phyloP scores from a whole-genome alignment of 2,888 invertebrate genomes.

The Heterodera filipjevi region DNA sequence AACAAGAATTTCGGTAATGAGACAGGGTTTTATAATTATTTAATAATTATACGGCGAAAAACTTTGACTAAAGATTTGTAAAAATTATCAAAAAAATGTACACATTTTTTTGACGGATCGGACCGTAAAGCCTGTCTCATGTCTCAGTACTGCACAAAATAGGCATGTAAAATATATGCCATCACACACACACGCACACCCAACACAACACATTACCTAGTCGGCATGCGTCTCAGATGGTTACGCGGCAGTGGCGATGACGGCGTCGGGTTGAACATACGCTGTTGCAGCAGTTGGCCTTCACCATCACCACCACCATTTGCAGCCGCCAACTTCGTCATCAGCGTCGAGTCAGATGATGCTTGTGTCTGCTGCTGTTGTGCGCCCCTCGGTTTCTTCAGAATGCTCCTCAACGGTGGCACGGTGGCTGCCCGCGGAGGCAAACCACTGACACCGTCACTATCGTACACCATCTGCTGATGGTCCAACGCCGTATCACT shows the following conservation, averaged over 20 bases:
- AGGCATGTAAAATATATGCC: no score
- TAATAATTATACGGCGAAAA: no score
- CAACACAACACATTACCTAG: not conserved
- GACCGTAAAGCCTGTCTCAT: no score
- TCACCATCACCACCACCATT: not conserved
- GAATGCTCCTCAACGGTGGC: conserved; percentile 29
- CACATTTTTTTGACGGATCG: no score
- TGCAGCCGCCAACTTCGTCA: not conserved
- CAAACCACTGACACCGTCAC: not conserved
- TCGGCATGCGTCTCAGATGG: conserved; percentile 5
- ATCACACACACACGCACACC: no score
- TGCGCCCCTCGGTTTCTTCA: conserved; percentile 21
- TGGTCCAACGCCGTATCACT: not conserved
- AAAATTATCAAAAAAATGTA: no score
- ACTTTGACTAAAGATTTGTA: no score
- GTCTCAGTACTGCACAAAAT: no score
- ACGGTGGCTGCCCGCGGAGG: conserved; percentile 20
- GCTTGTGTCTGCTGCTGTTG: not conserved
- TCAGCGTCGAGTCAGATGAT: not conserved
- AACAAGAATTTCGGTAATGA: no score
- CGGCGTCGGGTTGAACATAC: not conserved
- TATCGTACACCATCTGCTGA: not conserved
- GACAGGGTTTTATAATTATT: no score
- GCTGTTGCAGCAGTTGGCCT: not conserved
- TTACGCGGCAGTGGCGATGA: not conserved